Base-by-base conservation (phyloP, 2,113 vertebrate species). In the Lagopus leucura region DNA sequence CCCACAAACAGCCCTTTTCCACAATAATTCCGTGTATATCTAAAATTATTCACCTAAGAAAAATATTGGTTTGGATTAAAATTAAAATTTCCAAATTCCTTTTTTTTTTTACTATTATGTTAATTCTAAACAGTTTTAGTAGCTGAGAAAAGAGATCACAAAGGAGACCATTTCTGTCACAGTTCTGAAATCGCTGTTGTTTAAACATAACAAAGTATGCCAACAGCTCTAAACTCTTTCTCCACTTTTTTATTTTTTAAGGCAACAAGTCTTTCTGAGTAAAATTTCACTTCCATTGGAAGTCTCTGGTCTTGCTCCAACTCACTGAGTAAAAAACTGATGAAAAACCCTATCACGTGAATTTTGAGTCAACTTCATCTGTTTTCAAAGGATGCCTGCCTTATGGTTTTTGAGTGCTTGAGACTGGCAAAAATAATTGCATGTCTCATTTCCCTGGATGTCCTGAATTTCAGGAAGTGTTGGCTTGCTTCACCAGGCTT, bases 131-230 rank as follows among this genome's bases (percentile, higher is more conserved):
- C 45, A 55, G 90, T 84, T 40, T 61, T 43, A 82, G 78, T 85
- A 91, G 91, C 85, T 94, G 88, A 77, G 82, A 95, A 96, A 90
- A 27, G 3, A 83, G 61, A 40, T 38, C 16, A 54, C 65, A 92
- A 74, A 86, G 50, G 1, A 82, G 75, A 50, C 45, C 40, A 91
- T 71, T 82, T 86, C 28, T 77, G 74, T 77, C 85, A 63, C 74
- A 82, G 38, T 90, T 86, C 75, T 83, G 76, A 88, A 91, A 80
- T 65, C 50, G 38, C 88, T 67, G 91, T 89, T 95, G 94, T 95
- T 95, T 50, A 67, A 88, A 93, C 86, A 77, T 11, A 74, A 67
- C 75, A 10, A 36, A 95, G 42, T 80, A 90, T 82, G 86, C 92
- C 40, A 85, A 74, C 38, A 83, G 52, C 86, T 81, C 79, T 63